Evolutionary conservation across 30 jellyfish, hydroid and myxozoan species (phyloP), one percentile per base, ranked within the genome.

Genomic region (Pelagia noctiluca): DNA sequence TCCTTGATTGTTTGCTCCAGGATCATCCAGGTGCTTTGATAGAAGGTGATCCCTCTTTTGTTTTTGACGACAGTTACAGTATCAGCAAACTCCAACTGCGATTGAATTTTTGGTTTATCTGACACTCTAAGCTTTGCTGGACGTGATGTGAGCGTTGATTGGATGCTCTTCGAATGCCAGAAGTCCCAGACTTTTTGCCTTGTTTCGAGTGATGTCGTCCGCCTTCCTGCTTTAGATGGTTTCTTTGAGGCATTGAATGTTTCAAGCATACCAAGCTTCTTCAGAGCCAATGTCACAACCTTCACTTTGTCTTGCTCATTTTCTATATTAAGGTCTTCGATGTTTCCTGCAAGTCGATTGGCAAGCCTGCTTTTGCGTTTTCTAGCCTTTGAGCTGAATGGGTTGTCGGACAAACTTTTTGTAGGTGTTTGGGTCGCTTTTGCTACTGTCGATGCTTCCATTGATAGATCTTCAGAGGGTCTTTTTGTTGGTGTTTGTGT

Each of bases 181-280:
- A 78, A 78, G 65, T 78, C 69, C 89, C 85, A 78, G 37, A 78
- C 89, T 24, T 76, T 35, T 60, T 78, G 67, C 71, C 89, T 78
- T 31, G 82, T 62, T 50, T 35, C 65, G 1, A 78, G 65, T 3
- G 89, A 73, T 54, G 38, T 78, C 82, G 61, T 48, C 52, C 71
- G 71, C 48, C 89, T 78, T 21, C 89, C 82, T 11, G 83, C 82
- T 78, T 78, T 78, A 33, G 89, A 48, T 48, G 89, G 89, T 50
- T 78, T 78, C 69, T 73, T 78, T 54, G 69, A 8, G 82, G 71
- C 47, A 19, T 62, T 62, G 50, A 78, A 54, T 62, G 38, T 37
- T 2, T 78, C 85, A 1, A n/a, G 35, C 24, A 78, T 34, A 18
- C 69, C 69, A 42, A 78, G 48, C 38, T 78, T 76, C 38, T 78